Evolutionary conservation across 2,888 invertebrate genomes (phyloP), one percentile per base, ranked within the genome.

Genomic region (Abrostola triplasia): DNA sequence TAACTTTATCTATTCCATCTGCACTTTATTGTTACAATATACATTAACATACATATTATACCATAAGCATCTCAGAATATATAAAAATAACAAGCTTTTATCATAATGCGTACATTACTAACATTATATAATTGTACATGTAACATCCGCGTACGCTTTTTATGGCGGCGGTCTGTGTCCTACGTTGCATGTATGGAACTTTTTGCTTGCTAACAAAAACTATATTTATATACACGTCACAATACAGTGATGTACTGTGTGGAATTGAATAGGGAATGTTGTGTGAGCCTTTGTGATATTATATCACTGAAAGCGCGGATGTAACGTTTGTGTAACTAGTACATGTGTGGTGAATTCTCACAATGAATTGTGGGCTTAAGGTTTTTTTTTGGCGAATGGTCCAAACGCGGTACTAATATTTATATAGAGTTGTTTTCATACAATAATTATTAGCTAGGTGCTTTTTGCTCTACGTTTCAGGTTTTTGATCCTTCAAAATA

Each of bases 221-320:
- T 47, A 65, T 77, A 74, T 71, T 70, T 73, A 65, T 62, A 67
- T 73, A 64, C 76, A 59, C 67, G 59, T 62, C 65, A 76, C 77
- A 67, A 77, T 73, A 60, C 50, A 49, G 55, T 70, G 70, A 76
- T 67, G 78, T 73, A 77, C 70, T 64, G 75, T 70, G 62, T 60
- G 73, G 81, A 79, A 86, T 84, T 81, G 78, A 84, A 84, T 83
- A 79, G 75, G 78, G 80, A 80, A 82, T 83, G 77, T 78, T 79
- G 73, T 78, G 80, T 79, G 68, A 44, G 63, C 64, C 61, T 76
- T 80, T 79, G 72, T 80, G 65, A 69, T 74, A 70, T 66, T 64
- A 74, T 61, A 68, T 58, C 62, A 59, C 50, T 59, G 36, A 50
- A 44, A 48, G 50, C 41, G 40, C 48, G 62, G 52, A 59, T 59